phyloP scores from a whole-genome alignment of 2,797 vertebrate genomes.

The Crotalus adamanteus region DNA sequence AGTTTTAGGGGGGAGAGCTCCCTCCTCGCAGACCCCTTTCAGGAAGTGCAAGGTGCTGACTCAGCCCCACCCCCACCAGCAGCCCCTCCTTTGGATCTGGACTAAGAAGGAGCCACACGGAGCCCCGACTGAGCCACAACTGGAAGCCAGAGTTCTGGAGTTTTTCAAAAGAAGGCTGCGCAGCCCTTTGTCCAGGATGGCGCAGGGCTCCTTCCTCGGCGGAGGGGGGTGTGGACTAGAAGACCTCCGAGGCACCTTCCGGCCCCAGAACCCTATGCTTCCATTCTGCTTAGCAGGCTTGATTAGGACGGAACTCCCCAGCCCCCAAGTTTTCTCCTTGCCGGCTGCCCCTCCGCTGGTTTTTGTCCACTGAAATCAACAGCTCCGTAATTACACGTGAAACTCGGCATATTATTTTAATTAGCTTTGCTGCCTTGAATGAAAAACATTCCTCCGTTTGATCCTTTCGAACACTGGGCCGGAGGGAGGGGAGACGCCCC shows the following conservation, averaged over 20 bases:
- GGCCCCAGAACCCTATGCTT: not conserved
- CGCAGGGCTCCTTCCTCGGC: not conserved
- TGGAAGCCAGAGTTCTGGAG: not conserved
- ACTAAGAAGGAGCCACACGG: not conserved
- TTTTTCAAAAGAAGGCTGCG: not conserved
- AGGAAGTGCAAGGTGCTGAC: not conserved
- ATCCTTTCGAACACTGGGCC: not conserved
- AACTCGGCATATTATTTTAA: not conserved
- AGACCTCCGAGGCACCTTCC: not conserved
- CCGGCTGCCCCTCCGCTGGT: not conserved
- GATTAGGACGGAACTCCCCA: not conserved
- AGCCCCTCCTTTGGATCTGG: not conserved
- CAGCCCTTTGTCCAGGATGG: not conserved
- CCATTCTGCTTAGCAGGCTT: not conserved
- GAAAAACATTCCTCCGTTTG: not conserved
- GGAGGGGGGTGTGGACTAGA: not conserved
- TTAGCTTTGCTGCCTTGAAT: not conserved
- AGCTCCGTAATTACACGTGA: not conserved
- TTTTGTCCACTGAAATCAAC: not conserved
- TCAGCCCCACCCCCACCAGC: not conserved
- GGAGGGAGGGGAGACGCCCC: not conserved
- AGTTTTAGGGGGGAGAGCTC: not conserved
- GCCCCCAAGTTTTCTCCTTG: not conserved
- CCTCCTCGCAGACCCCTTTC: not conserved
- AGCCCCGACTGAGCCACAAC: not conserved